Conservation (phyloP, 2,888 invertebrate genomes). For the Leptarthrus brevirostris region DNA sequence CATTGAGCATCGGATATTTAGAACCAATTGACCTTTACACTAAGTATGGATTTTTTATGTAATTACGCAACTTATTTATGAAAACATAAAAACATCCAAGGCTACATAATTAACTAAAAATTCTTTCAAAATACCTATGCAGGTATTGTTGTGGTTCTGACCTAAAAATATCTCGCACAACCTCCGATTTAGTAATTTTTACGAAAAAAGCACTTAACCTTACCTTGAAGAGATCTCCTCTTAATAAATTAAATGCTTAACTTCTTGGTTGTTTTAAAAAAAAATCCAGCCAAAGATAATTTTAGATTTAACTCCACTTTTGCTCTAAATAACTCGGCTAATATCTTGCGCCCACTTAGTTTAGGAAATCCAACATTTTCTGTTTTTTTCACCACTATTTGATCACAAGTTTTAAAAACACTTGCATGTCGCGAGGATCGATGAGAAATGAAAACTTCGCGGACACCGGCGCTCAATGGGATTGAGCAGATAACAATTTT, state of each 20-base stretch:
- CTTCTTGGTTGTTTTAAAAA: neutral
- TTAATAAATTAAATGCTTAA: neutral
- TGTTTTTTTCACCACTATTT: constrained; percentile 15
- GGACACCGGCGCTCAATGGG: neutral
- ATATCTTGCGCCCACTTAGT: constrained; percentile 31
- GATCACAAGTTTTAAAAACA: constrained; percentile 18
- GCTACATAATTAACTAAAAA: neutral
- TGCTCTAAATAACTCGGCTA: constrained; percentile 10
- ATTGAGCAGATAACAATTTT: too few species aligned
- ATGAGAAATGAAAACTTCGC: constrained; percentile 13
- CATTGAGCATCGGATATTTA: too few species aligned
- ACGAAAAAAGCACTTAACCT: constrained; percentile 19
- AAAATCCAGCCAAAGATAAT: constrained; percentile 6
- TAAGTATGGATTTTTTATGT: too few species aligned
- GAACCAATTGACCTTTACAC: too few species aligned
- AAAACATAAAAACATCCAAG: constrained; percentile 6
- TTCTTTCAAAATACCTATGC: neutral
- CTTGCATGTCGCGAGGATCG: constrained; percentile 40
- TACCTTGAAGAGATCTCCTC: constrained; percentile 13
- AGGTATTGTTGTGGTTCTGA: neutral
- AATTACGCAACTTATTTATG: constrained; percentile 36
- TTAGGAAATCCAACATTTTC: constrained; percentile 13
- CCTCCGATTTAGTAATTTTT: neutral
- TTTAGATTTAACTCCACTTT: constrained; percentile 17
- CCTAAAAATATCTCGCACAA: constrained; percentile 24